Percentiles rank a stretch among this genome's conserved stretches.
Evolutionary conservation across 2,797 vertebrate species (phyloP).

Genomic region (Neopelma chrysocephalum): DNA sequence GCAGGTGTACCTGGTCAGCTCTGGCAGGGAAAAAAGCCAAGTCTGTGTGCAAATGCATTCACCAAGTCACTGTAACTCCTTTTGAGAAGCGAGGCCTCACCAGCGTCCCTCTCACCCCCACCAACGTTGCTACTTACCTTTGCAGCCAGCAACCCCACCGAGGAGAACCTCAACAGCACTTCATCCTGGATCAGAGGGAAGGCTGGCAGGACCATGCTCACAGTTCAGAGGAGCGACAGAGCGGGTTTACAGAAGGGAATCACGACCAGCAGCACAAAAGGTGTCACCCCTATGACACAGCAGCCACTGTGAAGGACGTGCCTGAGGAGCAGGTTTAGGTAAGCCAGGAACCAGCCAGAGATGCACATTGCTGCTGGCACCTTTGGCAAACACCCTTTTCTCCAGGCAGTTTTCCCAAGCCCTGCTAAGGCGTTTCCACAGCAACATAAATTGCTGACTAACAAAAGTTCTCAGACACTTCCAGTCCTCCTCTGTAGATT

Average conservation of each 20-base stretch:
- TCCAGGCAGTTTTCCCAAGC: background rate
- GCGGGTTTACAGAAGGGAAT: background rate
- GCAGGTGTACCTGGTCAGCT: background rate
- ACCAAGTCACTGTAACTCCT: background rate
- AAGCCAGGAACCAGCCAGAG: background rate
- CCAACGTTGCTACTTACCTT: background rate
- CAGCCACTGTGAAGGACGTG: background rate
- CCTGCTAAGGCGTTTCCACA: background rate
- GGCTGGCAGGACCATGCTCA: background rate
- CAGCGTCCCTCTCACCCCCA: background rate
- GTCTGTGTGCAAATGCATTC: background rate
- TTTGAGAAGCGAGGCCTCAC: background rate
- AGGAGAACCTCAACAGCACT: background rate
- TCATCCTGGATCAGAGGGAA: background rate
- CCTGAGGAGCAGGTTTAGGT: background rate
- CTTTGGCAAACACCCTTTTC: background rate
- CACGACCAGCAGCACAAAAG: background rate
- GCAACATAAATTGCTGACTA: conserved; percentile 16
- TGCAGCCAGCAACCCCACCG: background rate
- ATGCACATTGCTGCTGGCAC: background rate
- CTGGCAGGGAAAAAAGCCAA: background rate
- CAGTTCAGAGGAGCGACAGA: background rate
- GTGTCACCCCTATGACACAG: background rate
- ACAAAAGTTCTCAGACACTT: background rate
- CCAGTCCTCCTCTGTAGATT: background rate